Conservation (phyloP, 2,888 invertebrate genomes). For the Drosophila mimica region DNA sequence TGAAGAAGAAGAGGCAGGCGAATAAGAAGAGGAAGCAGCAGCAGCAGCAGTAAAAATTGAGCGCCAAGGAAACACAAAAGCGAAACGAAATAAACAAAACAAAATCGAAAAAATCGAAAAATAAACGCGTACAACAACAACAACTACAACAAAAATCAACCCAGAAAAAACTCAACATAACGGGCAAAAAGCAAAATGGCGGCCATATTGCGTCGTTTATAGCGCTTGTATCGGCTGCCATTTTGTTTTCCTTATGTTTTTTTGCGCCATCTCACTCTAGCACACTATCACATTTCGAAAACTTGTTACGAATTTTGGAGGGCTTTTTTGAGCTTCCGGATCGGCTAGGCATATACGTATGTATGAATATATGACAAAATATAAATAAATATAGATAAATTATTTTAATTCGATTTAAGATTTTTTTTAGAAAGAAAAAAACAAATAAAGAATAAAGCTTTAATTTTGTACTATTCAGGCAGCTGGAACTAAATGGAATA, state of each 20-base stretch:
- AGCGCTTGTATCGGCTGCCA: constrained; percentile 66
- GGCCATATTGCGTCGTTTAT: constrained; percentile 72
- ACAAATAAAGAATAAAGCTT: too few species aligned
- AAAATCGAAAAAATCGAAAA: constrained; percentile 54
- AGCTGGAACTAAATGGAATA: not conserved
- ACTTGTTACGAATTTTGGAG: constrained; percentile 6
- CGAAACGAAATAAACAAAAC: constrained; percentile 71
- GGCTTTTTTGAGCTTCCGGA: constrained; percentile 13
- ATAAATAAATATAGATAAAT: not conserved
- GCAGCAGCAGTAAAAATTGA: constrained; percentile 15
- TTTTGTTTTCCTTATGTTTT: constrained; percentile 61
- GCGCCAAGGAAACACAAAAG: constrained; percentile 51
- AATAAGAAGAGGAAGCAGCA: constrained; percentile 16
- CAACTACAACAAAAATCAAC: not conserved
- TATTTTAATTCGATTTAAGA: too few species aligned
- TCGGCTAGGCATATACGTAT: not conserved
- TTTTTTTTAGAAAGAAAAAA: too few species aligned
- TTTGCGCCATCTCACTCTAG: constrained; percentile 40
- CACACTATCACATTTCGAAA: constrained; percentile 27
- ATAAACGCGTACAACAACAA: constrained; percentile 29
- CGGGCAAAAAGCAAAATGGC: constrained; percentile 73
- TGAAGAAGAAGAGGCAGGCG: constrained; percentile 11
- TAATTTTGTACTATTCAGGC: too few species aligned
- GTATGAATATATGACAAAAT: not conserved
- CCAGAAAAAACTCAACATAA: constrained; percentile 53